Base-by-base conservation (phyloP, 2,113 vertebrate genomes). In the Aix galericulata region DNA sequence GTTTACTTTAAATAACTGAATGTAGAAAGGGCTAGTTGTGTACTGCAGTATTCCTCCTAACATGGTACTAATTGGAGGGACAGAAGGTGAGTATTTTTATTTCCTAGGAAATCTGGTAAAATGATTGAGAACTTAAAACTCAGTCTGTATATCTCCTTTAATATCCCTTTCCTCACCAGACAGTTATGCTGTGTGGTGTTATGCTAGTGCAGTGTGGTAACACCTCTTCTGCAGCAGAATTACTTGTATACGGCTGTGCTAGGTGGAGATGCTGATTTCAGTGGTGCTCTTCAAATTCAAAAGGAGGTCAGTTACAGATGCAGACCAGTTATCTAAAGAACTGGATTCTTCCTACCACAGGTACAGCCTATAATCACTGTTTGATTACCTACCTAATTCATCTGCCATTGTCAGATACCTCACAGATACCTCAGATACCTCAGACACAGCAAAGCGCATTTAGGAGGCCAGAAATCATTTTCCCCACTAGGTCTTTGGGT, bases 401-500 rank as follows among this genome's bases (percentile, higher is more conserved):
- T 64, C 69, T 62, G 10, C 67, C 88, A 16, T 15, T 67, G 46
- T 27, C 36, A 22, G 67, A 50, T 25, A 64, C 20, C 31, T 40
- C 40, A 40, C 36, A 22, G 67, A 50, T 25, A 64, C 20, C 31
- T 27, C 36, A 22, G 67, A 50, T 20, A 64, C 20, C 31, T 91
- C 71, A 87, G 85, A 85, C 59, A 17, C 9, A 55, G 48, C 34
- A 44, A 95, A 73, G 29, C 50, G 8, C 53, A 62, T 85, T 88
- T 88, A 85, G 34, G 15, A 87, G 48, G 15, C 26, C 82, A 89
- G 71, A 93, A 89, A 60, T 60, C 0, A 59, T 44, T 75, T 68
- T 68, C 32, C 5, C 5, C 44, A 58, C 0, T 0, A 72, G 72
- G 31, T 9, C 23, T 48, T 63, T 62, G 58, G 15, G 29, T 84